Evolutionary conservation across 2,797 vertebrate species (phyloP).

Genomic region (Ctenopoma multispine): DNA sequence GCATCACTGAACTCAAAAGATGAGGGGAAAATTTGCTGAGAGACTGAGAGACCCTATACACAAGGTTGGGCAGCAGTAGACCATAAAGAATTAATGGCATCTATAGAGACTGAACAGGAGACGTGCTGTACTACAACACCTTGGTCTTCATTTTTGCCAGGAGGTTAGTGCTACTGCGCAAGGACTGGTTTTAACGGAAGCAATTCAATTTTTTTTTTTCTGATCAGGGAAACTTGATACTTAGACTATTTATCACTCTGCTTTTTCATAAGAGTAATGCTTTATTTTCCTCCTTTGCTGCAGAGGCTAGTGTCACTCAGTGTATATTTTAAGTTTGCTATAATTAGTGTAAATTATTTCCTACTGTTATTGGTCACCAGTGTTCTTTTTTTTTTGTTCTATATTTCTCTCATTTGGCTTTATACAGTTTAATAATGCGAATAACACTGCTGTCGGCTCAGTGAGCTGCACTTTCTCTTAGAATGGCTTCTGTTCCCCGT

Average conservation of each 20-base stretch:
- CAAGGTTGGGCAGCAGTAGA: slow-evolving; percentile 65
- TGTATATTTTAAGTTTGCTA: slow-evolving; percentile 41
- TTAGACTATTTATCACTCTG: slow-evolving; percentile 31
- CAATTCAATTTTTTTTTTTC: slow-evolving; percentile 55
- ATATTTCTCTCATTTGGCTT: slow-evolving; percentile 38
- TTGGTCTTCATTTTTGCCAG: slow-evolving; percentile 41
- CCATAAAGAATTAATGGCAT: slow-evolving; percentile 78
- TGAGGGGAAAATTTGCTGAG: slow-evolving; percentile 57
- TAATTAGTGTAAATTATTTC: slow-evolving; percentile 52
- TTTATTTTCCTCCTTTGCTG: slow-evolving; percentile 15
- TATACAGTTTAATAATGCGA: slow-evolving; percentile 61
- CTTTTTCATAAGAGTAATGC: slow-evolving; percentile 18
- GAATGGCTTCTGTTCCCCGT: slow-evolving; percentile 75
- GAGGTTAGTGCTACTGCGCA: slow-evolving; percentile 39
- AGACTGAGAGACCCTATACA: slow-evolving; percentile 54
- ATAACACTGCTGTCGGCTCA: slow-evolving; percentile 58
- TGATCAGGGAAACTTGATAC: slow-evolving; percentile 36
- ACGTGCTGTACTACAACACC: slow-evolving; percentile 60
- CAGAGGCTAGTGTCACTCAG: slow-evolving; percentile 13
- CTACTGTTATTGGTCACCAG: slow-evolving; percentile 18
- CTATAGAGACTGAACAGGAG: slow-evolving; percentile 63
- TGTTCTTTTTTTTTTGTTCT: background rate
- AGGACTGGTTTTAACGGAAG: slow-evolving; percentile 51
- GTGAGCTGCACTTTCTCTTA: slow-evolving; percentile 63
- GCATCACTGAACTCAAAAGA: slow-evolving; percentile 62